Conservation (phyloP, 2,797 vertebrate species). For the Onychomys leucogaster region DNA sequence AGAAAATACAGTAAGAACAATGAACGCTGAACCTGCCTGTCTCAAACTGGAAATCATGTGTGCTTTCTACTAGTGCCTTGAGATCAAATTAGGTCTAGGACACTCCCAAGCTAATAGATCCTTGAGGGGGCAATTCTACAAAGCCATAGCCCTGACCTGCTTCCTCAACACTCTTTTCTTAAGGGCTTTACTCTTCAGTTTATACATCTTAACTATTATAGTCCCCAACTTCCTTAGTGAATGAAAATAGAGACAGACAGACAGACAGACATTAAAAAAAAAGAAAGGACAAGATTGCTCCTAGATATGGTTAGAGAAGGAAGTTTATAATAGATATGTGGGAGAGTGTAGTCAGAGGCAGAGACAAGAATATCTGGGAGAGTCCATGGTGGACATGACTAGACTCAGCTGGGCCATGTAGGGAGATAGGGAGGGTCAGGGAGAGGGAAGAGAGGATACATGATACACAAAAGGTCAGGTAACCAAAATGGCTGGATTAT, state of each 20-base stretch:
- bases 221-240: background rate
- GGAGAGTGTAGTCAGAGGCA: background rate
- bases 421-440: background rate
- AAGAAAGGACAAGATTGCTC: background rate
- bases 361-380: background rate
- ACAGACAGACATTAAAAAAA: too few species aligned
- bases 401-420: background rate
- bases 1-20: background rate
- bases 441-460: background rate
- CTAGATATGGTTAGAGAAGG: background rate
- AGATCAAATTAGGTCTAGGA: background rate
- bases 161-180: background rate
- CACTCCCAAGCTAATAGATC: background rate
- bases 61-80: background rate
- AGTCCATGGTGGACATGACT: background rate
- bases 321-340: background rate
- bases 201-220: background rate
- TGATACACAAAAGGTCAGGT: background rate
- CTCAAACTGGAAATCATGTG: background rate
- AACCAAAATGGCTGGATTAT: background rate
- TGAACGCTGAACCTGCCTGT: background rate
- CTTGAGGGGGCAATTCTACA: background rate
- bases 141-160: background rate
- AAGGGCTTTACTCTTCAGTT: background rate
- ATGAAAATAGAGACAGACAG: background rate